phyloP scores from a whole-genome alignment of 2,888 invertebrate species.

The Patella ulyssiponensis region DNA sequence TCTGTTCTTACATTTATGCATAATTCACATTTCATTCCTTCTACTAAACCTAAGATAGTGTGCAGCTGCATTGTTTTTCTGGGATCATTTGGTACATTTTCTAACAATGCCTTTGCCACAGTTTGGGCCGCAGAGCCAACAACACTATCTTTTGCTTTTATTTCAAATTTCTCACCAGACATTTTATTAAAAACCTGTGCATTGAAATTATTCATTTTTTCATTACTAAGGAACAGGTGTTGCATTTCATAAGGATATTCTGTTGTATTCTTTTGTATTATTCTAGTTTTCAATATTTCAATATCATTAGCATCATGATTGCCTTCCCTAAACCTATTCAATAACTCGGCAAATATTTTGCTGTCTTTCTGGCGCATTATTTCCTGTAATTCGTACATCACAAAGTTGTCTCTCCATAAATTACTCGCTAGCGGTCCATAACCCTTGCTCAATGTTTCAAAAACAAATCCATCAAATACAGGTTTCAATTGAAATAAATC shows the following conservation, averaged over 20 bases:
- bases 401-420: conserved; percentile 40
- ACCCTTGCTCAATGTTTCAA: conserved; percentile 23
- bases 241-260: conserved; percentile 30
- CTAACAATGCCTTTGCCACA: conserved; percentile 26
- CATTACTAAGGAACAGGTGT: conserved; percentile 40
- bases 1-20: conserved; percentile 36
- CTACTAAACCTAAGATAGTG: conserved; percentile 21
- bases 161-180: conserved; percentile 14
- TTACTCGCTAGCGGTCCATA: conserved; percentile 36
- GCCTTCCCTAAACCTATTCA: conserved; percentile 44
- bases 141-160: conserved; percentile 36
- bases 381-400: conserved; percentile 38
- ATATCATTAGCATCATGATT: conserved; percentile 33
- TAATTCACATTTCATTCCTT: conserved; percentile 34
- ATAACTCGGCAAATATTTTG: conserved; percentile 41
- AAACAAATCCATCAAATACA: conserved; percentile 36
- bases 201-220: conserved; percentile 33
- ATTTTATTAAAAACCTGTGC: conserved; percentile 3
- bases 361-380: conserved; percentile 44
- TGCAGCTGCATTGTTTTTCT: conserved; percentile 28
- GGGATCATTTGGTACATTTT: conserved; percentile 17
- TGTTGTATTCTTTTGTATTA: conserved; percentile 8
- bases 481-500: conserved; percentile 42
- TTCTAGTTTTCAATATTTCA: conserved; percentile 24
- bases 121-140: conserved; percentile 19